Conservation (phyloP, 1,140 invertebrate species). For the Solenopsis invicta region DNA sequence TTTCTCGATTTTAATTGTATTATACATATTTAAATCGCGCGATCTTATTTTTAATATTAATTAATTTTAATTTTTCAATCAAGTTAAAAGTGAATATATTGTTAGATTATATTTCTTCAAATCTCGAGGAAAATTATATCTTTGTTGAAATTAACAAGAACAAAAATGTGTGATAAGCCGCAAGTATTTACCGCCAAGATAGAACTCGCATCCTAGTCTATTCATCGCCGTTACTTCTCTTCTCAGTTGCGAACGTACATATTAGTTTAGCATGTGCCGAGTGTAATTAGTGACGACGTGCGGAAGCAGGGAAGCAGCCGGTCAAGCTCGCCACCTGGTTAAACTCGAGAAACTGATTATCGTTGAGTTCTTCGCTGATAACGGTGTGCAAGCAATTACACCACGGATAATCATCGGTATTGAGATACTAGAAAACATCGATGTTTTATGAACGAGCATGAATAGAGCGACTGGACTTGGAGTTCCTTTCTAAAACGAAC, state of each 20-base stretch:
- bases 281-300: slow-evolving; percentile 61
- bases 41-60: too few species aligned
- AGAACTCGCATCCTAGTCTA: slow-evolving; percentile 25
- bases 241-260: slow-evolving; percentile 49
- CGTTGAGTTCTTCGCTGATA: slow-evolving; percentile 38
- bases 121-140: background rate
- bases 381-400: slow-evolving; percentile 43
- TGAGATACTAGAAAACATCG: slow-evolving; percentile 19
- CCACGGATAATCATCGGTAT: background rate
- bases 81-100: background rate
- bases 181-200: slow-evolving; percentile 3
- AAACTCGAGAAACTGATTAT: slow-evolving; percentile 63
- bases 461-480: background rate
- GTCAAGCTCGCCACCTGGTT: slow-evolving; percentile 52
- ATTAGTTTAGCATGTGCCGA: slow-evolving; percentile 54
- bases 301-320: slow-evolving; percentile 42
- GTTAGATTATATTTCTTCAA: background rate
- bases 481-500: background rate
- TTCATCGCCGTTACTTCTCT: slow-evolving; percentile 50
- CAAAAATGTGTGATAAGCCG: background rate
- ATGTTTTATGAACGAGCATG: background rate
- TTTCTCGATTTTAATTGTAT: too few species aligned
- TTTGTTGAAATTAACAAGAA: background rate
- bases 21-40: too few species aligned
- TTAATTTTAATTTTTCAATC: background rate